Evolutionary conservation across 1,140 invertebrate genomes (phyloP), one percentile per base, ranked within the genome.

Genomic region (Periplaneta americana): DNA sequence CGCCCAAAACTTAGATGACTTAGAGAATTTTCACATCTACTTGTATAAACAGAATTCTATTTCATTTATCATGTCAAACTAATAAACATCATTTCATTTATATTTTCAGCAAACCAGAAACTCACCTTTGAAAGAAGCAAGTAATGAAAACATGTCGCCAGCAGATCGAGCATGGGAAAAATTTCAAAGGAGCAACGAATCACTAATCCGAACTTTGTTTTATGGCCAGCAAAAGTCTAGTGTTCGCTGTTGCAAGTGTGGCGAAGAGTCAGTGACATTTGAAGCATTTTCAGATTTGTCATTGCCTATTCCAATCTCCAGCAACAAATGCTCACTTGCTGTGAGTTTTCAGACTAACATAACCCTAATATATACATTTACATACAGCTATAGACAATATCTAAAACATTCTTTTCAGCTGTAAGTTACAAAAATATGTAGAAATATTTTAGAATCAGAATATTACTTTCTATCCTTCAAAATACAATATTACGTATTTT

Each of bases 271-370:
- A 22, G 92, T 94, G 37, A 97, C 94, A 0, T 98, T 97, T 86
- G 96, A 98, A 86, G 94, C 95, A 18, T 98, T 98, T 88, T 96
- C 95, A 83, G 96, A 94, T 87, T 89, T 98, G 32, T 96, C 95
- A n/a, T 88, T 97, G 75, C 96, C 96, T 57, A 90, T 98, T 83
- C 94, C 95, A 17, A 81, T 37, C n/a, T 39, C 74, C 75, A 66
- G 31, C 36, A 81, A 75, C 36, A 76, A 77, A 36, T 96, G 95
- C 86, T 90, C 92, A 75, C 87, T 97, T 11, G 89, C 91, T 81
- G 95, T 95, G 87, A 91, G 91, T 90, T 79, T 79, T 34, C 15
- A 35, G 18, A 57, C 6, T 37, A 2, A n/a, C n/a, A n/a, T n/a
- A n/a, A n/a, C n/a, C n/a, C n/a, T n/a, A n/a, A n/a, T n/a, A n/a